Evolutionary conservation across 2,113 vertebrate genomes (phyloP), one percentile per base, ranked within the genome.

Genomic region (Phodopus roborovskii): DNA sequence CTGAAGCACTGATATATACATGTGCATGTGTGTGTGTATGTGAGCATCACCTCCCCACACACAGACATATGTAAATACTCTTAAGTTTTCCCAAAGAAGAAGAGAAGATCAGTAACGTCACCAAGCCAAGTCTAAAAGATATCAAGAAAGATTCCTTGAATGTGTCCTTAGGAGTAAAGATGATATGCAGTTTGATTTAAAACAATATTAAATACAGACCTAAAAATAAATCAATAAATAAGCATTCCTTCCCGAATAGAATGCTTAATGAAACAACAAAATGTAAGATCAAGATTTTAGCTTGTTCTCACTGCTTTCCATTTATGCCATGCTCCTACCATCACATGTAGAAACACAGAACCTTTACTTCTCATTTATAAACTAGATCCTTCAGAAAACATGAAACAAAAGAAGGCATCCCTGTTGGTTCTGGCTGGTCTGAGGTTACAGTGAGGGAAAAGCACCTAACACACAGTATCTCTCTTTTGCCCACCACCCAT

Each of bases 191-290:
- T 71, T 33, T 91, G 45, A 66, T 73, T 91, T 90, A 91, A 60
- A 91, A 81, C 6, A 92, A 36, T 3, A 70, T 42, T 50, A 88
- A 66, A 9, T 56, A 87, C 20, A 68, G 77, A 71, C 19, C 24
- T 39, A 20, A 12, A n/a, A 68, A 24, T 20, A 48, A 88, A 39
- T 45, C 81, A 88, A 78, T 30, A 82, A 88, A 50, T 87, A 90
- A 11, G 28, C 2, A 88, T 75, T n/a, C n/a, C 15, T 20, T 66
- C 92, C 50, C 45, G 53, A 36, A 92, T 81, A 20, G 50, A 96
- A 64, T 60, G 7, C 33, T 89, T 84, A 78, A 73, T 82, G 53
- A 95, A 86, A 91, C 20, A 74, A 84, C 42, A 58, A 89, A 89
- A 64, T 74, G 13, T 15, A 48, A 36, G 58, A 89, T 60, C 16